Evolutionary conservation across 1,140 invertebrate species (phyloP), one percentile per base, ranked within the genome.

Genomic region (Theocolax elegans): DNA sequence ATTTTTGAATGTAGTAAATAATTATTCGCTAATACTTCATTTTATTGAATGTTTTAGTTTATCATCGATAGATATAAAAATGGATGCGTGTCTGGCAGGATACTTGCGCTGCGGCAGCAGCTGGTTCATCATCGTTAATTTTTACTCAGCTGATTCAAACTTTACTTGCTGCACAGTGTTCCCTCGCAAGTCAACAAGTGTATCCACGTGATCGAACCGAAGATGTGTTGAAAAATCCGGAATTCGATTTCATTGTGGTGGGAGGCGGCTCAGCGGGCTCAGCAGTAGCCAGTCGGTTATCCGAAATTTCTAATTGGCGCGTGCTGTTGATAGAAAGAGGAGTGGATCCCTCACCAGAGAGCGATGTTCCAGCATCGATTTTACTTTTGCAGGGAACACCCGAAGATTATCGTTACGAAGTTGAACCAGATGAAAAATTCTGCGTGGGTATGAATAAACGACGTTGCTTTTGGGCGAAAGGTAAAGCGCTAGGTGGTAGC

Each of bases 401-500:
- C 0, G 83, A 87, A n/a, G 91, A 92, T 74, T 95, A 92, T 88
- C 77, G 86, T 48, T 94, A 92, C 75, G 80, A 87, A 66, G 90
- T 90, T 0, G 89, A 91, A 49, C 86, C 88, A 0, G 87, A 91
- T 72, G 75, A 76, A 0, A 77, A 77, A 1, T 84, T 87, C n/a
- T 91, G 91, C 72, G 81, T 87, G 48, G 83, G 84, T 1, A 80
- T 86, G 64, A 82, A 51, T 23, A 79, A 87, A 10, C 81, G 87
- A 25, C 80, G 81, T 8, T 92, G 91, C 72, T 85, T 84, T 65
- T 92, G 91, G 91, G 87, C 90, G 0, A 89, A 89, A 64, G 93
- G 92, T 0, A 91, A 89, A 75, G 89, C 88, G 9, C 77, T 94
- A 6, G 95, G 95, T 2, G 95, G 95, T 1, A 90, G 89, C 12